phyloP scores from a whole-genome alignment of 2,888 invertebrate genomes.

The Gonocerus acuteangulatus region DNA sequence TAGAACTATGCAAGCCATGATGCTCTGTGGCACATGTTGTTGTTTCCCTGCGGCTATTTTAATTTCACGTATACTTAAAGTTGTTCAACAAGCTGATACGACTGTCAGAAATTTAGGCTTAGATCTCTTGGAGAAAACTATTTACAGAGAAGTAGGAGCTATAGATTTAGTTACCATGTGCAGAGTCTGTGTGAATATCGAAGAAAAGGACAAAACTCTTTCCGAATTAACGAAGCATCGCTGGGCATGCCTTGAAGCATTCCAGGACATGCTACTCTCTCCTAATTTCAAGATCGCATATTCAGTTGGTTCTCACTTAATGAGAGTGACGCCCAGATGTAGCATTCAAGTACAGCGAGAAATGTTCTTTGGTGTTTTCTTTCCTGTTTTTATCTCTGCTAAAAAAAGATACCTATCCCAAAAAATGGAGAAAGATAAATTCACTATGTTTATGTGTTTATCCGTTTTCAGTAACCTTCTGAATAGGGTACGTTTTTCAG shows the following conservation, averaged over 20 bases:
- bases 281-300: conserved; percentile 52
- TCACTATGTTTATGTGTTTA: conserved; percentile 53
- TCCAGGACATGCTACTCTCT: conserved; percentile 49
- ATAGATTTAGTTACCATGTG: conserved; percentile 36
- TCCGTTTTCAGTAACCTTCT: conserved; percentile 54
- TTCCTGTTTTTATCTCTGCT: conserved; percentile 53
- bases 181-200: conserved; percentile 32
- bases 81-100: conserved; percentile 43
- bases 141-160: conserved; percentile 55
- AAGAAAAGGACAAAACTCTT: conserved; percentile 33
- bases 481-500: conserved; percentile 50
- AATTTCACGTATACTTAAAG: conserved; percentile 40
- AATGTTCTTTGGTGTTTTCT: conserved; percentile 53
- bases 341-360: conserved; percentile 51
- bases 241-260: conserved; percentile 35
- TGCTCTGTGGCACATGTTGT: conserved; percentile 55
- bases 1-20: conserved; percentile 47
- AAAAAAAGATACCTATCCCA: conserved; percentile 48
- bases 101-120: conserved; percentile 47
- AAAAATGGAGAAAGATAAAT: conserved; percentile 49
- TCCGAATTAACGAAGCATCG: conserved; percentile 33
- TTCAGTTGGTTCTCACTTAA: conserved; percentile 51
- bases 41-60: conserved; percentile 49
- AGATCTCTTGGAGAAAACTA: conserved; percentile 51
- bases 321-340: conserved; percentile 52